Evolutionary conservation across 1,140 invertebrate genomes (phyloP), one percentile per base, ranked within the genome.

Genomic region (Contarinia nasturtii): DNA sequence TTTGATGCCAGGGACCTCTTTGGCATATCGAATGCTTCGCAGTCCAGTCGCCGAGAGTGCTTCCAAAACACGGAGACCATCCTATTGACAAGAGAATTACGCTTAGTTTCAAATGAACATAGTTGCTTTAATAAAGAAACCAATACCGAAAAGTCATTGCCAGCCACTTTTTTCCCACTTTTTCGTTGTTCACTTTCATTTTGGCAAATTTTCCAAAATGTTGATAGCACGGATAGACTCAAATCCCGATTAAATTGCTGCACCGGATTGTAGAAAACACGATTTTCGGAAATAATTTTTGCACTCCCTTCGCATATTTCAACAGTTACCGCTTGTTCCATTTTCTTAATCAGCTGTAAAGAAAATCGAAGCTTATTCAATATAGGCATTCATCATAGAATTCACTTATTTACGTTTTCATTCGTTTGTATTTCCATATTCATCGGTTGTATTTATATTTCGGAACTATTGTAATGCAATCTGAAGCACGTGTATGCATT

Each of bases 161-260:
- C 14, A 41, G 38, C 34, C 2, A 22, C 22, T 44, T 47, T 37
- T 44, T 50, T 44, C 42, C 17, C 38, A 34, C 17, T 45, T 48
- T 43, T 46, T 46, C 15, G 40, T 44, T 49, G 11, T 42, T 42
- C 18, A 46, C 38, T 44, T 44, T 63, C 58, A 48, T 55, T 56
- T n/a, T 49, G 34, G 36, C 58, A 51, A 61, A 70, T 33, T 72
- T 67, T 59, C 19, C 66, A 66, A 60, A 76, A 80, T 17, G 71
- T 61, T 51, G 67, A 72, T 15, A 80, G 52, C 2, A 76, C 77
- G 2, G 73, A 67, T 54, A 81, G 72, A 63, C 77, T 93, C n/a
- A 98, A 64, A 69, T 98, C 93, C 56, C 93, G 71, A 60, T 97
- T 97, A 56, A 97, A 96, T 66, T 96, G 87, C 66, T 98, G 93